Evolutionary conservation across 2,113 vertebrate species (phyloP).

Genomic region (Aldabrachelys gigantea): DNA sequence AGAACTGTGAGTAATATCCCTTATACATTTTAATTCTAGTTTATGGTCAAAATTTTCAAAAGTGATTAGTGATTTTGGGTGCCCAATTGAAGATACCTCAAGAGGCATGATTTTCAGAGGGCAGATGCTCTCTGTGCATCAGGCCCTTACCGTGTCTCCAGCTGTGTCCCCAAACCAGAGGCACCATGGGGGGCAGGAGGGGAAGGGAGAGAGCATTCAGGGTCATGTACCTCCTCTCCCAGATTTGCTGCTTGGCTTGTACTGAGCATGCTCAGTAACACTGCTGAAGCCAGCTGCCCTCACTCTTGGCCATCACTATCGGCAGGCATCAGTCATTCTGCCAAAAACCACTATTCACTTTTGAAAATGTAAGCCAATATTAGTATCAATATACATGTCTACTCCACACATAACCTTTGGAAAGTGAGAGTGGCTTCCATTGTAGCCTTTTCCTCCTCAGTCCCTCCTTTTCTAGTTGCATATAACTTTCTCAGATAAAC

Average conservation of each 20-base stretch:
- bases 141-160: not conserved
- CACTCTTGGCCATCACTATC: too few species aligned
- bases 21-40: not conserved
- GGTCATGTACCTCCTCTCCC: not conserved
- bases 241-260: too few species aligned
- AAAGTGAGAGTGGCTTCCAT: rapidly evolving
- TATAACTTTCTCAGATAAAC: not conserved
- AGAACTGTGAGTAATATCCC: not conserved
- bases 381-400: not conserved
- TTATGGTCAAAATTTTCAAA: not conserved
- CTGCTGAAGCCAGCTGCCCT: too few species aligned
- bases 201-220: not conserved
- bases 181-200: not conserved
- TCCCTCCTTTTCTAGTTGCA: not conserved
- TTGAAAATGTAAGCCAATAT: not conserved
- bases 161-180: not conserved
- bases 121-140: not conserved
- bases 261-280: too few species aligned
- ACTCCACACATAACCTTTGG: not conserved
- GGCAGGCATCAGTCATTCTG: too few species aligned
- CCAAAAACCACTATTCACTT: not conserved
- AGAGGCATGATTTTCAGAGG: not conserved
- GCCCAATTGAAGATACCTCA: not conserved
- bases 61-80: not conserved
- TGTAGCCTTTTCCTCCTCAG: not conserved